phyloP scores from a whole-genome alignment of 2,797 vertebrate genomes.

The Danio albolineatus region DNA sequence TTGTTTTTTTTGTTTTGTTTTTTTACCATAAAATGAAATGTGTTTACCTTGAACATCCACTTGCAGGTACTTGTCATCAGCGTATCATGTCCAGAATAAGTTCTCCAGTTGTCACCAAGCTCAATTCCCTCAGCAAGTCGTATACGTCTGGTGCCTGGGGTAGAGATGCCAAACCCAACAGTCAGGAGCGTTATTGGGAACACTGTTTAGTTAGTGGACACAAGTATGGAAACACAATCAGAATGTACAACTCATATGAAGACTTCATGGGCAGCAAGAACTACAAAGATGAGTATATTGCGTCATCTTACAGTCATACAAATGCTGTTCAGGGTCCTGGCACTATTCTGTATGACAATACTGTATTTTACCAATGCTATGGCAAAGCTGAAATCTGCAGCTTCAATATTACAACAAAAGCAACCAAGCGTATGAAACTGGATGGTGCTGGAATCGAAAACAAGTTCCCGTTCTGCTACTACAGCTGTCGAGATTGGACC shows the following conservation, averaged over 20 bases:
- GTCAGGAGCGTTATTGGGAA: constrained; percentile 70
- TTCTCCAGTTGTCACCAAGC: constrained; percentile 66
- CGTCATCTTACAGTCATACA: constrained; percentile 50
- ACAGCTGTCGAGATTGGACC: constrained; percentile 69
- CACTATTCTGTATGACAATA: constrained; percentile 68
- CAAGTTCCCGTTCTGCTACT: constrained; percentile 81
- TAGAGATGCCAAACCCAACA: constrained; percentile 62
- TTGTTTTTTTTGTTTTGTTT: too few relatives aligned
- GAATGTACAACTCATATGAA: constrained; percentile 66
- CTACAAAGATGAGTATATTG: constrained; percentile 63
- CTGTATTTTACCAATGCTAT: constrained; percentile 76
- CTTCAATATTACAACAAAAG: constrained; percentile 67
- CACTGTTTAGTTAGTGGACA: constrained; percentile 65
- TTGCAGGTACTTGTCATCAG: constrained; percentile 66
- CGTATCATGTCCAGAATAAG: constrained; percentile 73
- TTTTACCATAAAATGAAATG: too few relatives aligned
- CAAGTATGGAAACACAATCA: constrained; percentile 67
- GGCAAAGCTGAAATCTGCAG: constrained; percentile 70
- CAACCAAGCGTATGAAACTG: constrained; percentile 62
- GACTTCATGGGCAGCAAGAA: constrained; percentile 71
- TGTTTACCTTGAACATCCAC: not conserved
- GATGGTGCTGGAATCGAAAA: constrained; percentile 68
- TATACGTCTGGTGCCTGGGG: constrained; percentile 77
- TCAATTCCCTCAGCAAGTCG: constrained; percentile 66
- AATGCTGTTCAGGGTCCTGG: constrained; percentile 74